phyloP scores from a whole-genome alignment of 2,888 invertebrate species.

The Plemyria rubiginata region DNA sequence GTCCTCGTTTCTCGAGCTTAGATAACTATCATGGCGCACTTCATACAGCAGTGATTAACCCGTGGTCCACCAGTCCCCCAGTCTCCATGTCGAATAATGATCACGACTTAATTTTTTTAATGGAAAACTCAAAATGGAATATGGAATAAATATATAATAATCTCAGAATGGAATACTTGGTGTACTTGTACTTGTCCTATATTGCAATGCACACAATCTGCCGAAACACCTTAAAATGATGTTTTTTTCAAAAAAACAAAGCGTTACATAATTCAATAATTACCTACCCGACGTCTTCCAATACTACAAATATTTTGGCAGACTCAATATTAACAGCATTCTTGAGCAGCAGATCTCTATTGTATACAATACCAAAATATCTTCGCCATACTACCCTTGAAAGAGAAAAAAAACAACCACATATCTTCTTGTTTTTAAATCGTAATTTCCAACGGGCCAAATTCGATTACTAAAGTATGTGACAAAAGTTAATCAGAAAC shows the following conservation, averaged over 20 bases:
- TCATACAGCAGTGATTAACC: slow-evolving; percentile 4
- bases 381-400: not conserved
- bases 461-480: too few relatives aligned
- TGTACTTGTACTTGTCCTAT: too few relatives aligned
- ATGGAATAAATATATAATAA: too few relatives aligned
- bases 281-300: slow-evolving; percentile 15
- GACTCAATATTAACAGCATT: slow-evolving; percentile 45
- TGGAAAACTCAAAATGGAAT: too few relatives aligned
- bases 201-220: too few relatives aligned
- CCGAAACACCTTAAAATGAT: too few relatives aligned
- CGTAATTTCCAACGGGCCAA: too few relatives aligned
- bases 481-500: not conserved
- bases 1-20: not conserved
- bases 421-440: too few relatives aligned
- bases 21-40: not conserved
- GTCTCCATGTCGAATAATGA: too few relatives aligned
- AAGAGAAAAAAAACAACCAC: not conserved
- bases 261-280: slow-evolving; percentile 24
- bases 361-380: slow-evolving; percentile 44
- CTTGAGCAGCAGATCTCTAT: slow-evolving; percentile 43
- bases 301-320: slow-evolving; percentile 49
- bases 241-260: too few relatives aligned
- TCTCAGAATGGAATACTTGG: too few relatives aligned
- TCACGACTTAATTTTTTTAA: too few relatives aligned
- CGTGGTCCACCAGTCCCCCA: not conserved